Evolutionary conservation across 2,113 vertebrate genomes (phyloP).

Genomic region (Caretta caretta): DNA sequence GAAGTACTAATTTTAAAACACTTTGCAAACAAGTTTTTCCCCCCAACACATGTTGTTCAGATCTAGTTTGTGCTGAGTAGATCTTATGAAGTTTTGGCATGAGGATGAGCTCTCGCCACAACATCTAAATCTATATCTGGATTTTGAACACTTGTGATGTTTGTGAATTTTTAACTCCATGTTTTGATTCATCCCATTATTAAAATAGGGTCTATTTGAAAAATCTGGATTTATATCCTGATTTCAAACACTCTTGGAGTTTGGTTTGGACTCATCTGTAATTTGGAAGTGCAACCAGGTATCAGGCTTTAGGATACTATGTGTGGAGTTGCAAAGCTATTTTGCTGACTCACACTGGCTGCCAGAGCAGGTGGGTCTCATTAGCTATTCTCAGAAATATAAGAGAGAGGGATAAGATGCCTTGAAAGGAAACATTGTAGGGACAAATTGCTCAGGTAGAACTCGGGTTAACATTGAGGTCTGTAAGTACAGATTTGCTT

Average conservation of each 20-base stretch:
- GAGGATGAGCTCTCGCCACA: neutral
- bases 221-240: neutral
- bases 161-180: neutral
- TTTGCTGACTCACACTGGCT: neutral
- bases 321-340: neutral
- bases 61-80: neutral
- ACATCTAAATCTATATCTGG: neutral
- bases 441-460: constrained; percentile 45
- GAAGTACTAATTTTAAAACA: constrained; percentile 50
- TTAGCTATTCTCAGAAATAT: constrained; percentile 33
- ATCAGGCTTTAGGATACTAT: rapidly evolving
- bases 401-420: neutral
- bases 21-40: constrained; percentile 38
- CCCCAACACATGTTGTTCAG: constrained; percentile 34
- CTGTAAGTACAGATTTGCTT: constrained; percentile 32
- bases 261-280: neutral
- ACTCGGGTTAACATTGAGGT: constrained; percentile 15
- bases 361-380: neutral
- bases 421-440: constrained; percentile 18
- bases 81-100: constrained; percentile 13
- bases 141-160: neutral
- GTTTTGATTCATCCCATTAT: neutral
- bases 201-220: neutral
- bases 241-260: neutral
- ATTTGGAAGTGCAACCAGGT: neutral